Percentiles rank a stretch among this genome's conserved stretches.
These are phyloP conservation scores for Rhopalosiphum nymphaeae DNA, from an alignment of 2,888 invertebrate genomes.

Conservation along the genomic window DNA sequence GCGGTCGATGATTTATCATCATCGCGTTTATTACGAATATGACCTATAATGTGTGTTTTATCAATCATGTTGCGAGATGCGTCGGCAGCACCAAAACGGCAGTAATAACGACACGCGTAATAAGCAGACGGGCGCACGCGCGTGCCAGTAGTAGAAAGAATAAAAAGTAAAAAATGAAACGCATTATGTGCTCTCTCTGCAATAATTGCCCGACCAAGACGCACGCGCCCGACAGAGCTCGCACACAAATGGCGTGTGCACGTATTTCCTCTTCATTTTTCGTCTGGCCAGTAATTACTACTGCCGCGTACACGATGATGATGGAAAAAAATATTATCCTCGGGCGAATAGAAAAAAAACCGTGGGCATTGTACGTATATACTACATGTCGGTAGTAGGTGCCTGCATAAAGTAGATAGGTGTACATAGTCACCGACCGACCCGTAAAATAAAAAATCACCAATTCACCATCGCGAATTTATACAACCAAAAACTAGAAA, in stretches of 20 bases:
- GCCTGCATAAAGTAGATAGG: not conserved
- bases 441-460: not conserved
- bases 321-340: not conserved
- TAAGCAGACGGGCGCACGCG: constrained; percentile 6
- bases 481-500: not conserved
- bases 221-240: not conserved
- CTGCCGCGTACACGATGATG: not conserved
- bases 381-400: not conserved
- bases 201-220: not conserved
- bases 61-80: constrained; percentile 44
- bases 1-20: constrained; percentile 40
- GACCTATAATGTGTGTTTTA: constrained; percentile 47
- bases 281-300: not conserved
- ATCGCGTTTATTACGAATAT: constrained; percentile 13
- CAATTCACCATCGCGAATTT: not conserved
- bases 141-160: not conserved
- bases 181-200: not conserved
- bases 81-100: constrained; percentile 39
- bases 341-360: not conserved
- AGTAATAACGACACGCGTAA: constrained; percentile 48
- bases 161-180: constrained; percentile 1
- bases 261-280: not conserved
- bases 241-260: constrained; percentile 12
- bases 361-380: not conserved
- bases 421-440: not conserved